Base-by-base conservation (phyloP, 2,797 vertebrate genomes). In the Danio tinwini region DNA sequence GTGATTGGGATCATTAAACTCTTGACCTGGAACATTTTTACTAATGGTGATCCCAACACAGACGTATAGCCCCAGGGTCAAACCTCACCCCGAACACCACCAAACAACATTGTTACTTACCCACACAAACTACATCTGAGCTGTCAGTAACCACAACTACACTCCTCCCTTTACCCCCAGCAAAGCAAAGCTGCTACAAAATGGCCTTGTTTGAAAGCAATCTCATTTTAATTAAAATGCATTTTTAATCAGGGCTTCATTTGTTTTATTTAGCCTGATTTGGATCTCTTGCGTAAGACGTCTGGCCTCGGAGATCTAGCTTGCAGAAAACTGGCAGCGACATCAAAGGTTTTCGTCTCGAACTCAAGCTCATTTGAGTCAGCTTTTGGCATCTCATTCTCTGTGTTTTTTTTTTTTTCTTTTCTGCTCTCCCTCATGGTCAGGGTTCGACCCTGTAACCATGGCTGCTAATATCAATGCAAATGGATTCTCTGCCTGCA, bases 11-110 rank as follows among this genome's bases (percentile, higher is more conserved):
- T 87, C 77, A 87, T 80, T 16, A 76, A 83, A 82, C 58, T 65
- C 71, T 82, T 91, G 91, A 92, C 91, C 90, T 92, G 89, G 88
- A 91, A 90, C 70, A 86, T 76, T 86, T 85, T 78, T 84, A 80
- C 53, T 78, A 78, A 58, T 53, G 87, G 87, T 87, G 62, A 87
- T 68, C 86, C 89, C 88, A 88, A 78, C 61, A 82, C 64, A 73
- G 49, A 64, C 47, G 63, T 56, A 42, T 6, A 55, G 52, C 7
- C 65, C n/a, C 1, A 0, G 2, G 56, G 47, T 59, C 19, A 68
- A 52, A n/a, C 16, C 58, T 79, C 16, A n/a, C 49, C 12, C 16
- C 52, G 17, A 44, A 53, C 61, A 16, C 74, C 47, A 53, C 16
- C 14, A 44, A 75, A 62, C 59, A 76, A 17, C 9, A 76, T 49